phyloP scores from a whole-genome alignment of 2,113 vertebrate genomes.

The Dryoscopus gambensis region DNA sequence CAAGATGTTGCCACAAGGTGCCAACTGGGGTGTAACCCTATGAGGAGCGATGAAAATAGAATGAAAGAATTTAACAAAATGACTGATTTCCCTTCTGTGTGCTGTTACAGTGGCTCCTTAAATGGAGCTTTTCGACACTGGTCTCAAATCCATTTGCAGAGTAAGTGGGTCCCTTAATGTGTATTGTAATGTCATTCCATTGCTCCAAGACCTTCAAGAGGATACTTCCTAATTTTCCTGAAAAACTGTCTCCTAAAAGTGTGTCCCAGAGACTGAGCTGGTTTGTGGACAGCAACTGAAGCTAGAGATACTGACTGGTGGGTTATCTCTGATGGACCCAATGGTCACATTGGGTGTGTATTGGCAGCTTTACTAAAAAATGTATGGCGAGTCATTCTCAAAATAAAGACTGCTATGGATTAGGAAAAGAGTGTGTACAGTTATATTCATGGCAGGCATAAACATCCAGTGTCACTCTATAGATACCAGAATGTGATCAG shows the following conservation, averaged over 20 bases:
- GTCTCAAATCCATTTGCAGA: background rate
- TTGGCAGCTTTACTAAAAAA: background rate
- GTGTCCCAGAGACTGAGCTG: background rate
- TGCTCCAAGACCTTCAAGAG: background rate
- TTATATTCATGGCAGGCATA: background rate
- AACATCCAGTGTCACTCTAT: background rate
- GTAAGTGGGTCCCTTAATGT: rapidly evolving
- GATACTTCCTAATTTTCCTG: background rate
- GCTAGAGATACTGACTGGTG: background rate
- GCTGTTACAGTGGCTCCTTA: background rate
- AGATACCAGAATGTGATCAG: background rate
- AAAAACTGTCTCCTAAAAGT: background rate
- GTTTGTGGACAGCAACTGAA: background rate
- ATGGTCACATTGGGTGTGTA: background rate
- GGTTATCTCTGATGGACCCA: background rate
- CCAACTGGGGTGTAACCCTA: rapidly evolving
- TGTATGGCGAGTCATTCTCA: rapidly evolving
- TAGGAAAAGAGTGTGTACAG: background rate
- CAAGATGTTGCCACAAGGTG: rapidly evolving
- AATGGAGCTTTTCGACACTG: background rate
- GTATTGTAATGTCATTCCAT: background rate
- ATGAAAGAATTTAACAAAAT: background rate
- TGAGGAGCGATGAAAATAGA: background rate
- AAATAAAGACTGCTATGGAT: background rate
- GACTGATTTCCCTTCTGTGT: rapidly evolving